Conservation (phyloP, 1,140 invertebrate species). For the Oppia nitens region DNA sequence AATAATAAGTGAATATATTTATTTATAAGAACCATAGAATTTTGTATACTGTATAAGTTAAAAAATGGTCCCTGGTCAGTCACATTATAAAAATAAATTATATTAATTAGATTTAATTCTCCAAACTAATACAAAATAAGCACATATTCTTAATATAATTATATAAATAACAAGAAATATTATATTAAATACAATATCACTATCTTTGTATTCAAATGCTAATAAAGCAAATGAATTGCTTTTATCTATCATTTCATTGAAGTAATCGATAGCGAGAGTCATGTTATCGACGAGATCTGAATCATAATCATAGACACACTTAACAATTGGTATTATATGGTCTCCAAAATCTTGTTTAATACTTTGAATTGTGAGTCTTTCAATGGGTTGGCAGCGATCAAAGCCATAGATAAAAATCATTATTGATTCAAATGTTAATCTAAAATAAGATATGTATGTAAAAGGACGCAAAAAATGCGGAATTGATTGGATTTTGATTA, state of each 20-base stretch:
- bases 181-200: slow-evolving; percentile 57
- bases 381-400: slow-evolving; percentile 37
- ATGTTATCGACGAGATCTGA: background rate
- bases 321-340: slow-evolving; percentile 1
- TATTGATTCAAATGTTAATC: slow-evolving; percentile 78
- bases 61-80: no score
- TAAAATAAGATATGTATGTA: slow-evolving; percentile 68
- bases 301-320: background rate
- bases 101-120: no score
- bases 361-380: background rate
- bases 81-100: no score
- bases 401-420: slow-evolving; percentile 77
- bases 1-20: no score
- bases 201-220: slow-evolving; percentile 31
- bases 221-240: slow-evolving; percentile 5
- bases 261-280: background rate
- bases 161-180: slow-evolving; percentile 61
- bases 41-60: no score
- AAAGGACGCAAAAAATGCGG: slow-evolving; percentile 32
- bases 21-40: no score
- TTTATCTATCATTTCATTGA: slow-evolving; percentile 4
- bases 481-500: slow-evolving; percentile 82
- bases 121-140: slow-evolving; percentile 70
- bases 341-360: slow-evolving; percentile 12
- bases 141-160: slow-evolving; percentile 56